These are phyloP conservation scores for Penaeus japonicus DNA, from an alignment of 1,140 invertebrate genomes.

Conservation along the genomic window DNA sequence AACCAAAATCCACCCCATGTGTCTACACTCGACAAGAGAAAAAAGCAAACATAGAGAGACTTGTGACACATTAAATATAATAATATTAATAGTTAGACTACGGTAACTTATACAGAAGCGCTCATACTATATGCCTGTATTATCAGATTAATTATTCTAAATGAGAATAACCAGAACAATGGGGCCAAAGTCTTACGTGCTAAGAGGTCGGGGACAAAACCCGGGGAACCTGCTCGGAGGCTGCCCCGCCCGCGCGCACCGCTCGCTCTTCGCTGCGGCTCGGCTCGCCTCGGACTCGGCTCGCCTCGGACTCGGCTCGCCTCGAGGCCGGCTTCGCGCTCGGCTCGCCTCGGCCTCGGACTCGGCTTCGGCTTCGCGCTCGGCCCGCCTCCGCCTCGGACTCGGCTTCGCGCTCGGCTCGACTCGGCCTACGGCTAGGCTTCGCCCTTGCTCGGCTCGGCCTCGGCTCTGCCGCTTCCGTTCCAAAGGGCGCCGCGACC, in stretches of 20 bases:
- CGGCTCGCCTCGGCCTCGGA: too few species aligned
- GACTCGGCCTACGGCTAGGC: too few species aligned
- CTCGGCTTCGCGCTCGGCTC: too few species aligned
- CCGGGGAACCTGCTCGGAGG: constrained; percentile 22
- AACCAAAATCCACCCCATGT: constrained; percentile 61
- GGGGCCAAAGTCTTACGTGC: constrained; percentile 59
- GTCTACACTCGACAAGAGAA: constrained; percentile 57
- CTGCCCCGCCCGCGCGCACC: constrained; percentile 13
- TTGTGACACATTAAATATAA: constrained; percentile 61
- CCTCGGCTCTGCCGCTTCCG: too few species aligned
- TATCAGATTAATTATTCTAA: constrained; percentile 58
- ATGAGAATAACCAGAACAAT: constrained; percentile 59
- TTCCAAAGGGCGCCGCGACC: neutral
- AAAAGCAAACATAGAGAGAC: constrained; percentile 59
- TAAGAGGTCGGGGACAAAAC: constrained; percentile 59
- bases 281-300: neutral
- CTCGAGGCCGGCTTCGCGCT: too few species aligned
- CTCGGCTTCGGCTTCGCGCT: neutral
- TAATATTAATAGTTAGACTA: constrained; percentile 61
- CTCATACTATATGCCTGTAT: constrained; percentile 57
- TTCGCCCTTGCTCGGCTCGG: too few species aligned
- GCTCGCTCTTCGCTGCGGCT: neutral
- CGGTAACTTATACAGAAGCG: constrained; percentile 60
- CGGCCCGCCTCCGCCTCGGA: neutral
- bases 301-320: too few species aligned